These are phyloP conservation scores for Plecotus auritus DNA, from an alignment of 2,113 vertebrate species.

Conservation along the genomic window DNA sequence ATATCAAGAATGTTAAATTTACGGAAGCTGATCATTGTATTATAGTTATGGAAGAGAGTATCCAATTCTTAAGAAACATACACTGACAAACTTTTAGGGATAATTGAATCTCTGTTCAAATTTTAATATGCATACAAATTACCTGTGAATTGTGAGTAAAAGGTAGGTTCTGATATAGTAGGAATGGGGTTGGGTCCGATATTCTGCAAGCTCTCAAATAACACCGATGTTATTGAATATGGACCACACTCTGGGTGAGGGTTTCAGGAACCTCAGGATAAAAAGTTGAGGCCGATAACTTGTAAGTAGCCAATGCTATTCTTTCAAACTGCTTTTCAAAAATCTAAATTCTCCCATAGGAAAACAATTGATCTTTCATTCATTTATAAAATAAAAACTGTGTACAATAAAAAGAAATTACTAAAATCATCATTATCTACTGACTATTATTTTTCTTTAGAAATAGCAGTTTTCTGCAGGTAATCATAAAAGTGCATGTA, in stretches of 20 bases:
- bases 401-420: neutral
- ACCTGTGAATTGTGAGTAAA: neutral
- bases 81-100: neutral
- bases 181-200: neutral
- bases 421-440: neutral
- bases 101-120: neutral
- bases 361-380: constrained; percentile 1
- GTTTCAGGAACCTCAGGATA: neutral
- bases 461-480: neutral
- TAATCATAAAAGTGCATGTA: neutral
- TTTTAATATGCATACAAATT: neutral
- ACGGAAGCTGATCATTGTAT: neutral
- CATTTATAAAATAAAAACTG: constrained; percentile 16
- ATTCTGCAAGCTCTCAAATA: neutral
- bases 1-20: neutral
- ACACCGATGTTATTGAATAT: neutral
- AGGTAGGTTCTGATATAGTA: neutral
- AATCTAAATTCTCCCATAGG: neutral
- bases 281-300: neutral
- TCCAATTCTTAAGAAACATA: neutral
- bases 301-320: neutral
- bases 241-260: neutral
- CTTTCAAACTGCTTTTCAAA: constrained; percentile 17
- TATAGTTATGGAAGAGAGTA: neutral
- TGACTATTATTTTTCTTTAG: constrained; percentile 10